Evolutionary conservation across 1,140 invertebrate genomes (phyloP).

Genomic region (Hesperophylax magnus): DNA sequence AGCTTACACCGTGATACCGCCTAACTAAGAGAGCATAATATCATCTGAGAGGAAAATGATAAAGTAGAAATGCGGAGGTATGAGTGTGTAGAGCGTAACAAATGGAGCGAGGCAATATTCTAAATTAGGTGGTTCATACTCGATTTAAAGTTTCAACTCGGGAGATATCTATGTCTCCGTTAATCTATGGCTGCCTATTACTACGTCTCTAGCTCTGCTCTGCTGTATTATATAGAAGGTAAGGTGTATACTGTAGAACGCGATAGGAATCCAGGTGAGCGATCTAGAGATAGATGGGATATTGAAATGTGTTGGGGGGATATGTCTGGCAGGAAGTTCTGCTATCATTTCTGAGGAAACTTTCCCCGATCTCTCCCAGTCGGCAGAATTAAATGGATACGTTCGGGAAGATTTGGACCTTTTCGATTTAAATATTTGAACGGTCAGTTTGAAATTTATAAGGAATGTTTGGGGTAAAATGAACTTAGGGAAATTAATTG

Average conservation of each 20-base stretch:
- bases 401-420: conserved; percentile 14
- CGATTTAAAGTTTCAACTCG: conserved; percentile 38
- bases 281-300: conserved; percentile 32
- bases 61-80: neutral
- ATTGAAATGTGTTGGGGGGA: conserved; percentile 22
- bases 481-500: neutral
- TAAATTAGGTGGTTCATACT: conserved; percentile 35
- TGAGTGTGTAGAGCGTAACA: conserved; percentile 3
- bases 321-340: conserved; percentile 23
- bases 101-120: conserved; percentile 33
- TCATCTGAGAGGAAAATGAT: neutral
- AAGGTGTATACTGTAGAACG: neutral
- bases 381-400: neutral
- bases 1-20: neutral
- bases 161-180: conserved; percentile 6
- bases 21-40: neutral
- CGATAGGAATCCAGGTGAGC: conserved; percentile 33
- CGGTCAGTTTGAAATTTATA: conserved; percentile 11
- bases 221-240: too few relatives aligned
- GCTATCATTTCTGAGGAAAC: conserved; percentile 20
- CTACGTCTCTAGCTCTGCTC: too few relatives aligned
- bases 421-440: conserved; percentile 27
- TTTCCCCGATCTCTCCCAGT: neutral
- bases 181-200: conserved; percentile 9
- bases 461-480: neutral